Percentiles rank a stretch among this genome's conserved stretches.
Evolutionary conservation across 2,888 invertebrate species (phyloP).

Genomic region (Chalcis sispes): DNA sequence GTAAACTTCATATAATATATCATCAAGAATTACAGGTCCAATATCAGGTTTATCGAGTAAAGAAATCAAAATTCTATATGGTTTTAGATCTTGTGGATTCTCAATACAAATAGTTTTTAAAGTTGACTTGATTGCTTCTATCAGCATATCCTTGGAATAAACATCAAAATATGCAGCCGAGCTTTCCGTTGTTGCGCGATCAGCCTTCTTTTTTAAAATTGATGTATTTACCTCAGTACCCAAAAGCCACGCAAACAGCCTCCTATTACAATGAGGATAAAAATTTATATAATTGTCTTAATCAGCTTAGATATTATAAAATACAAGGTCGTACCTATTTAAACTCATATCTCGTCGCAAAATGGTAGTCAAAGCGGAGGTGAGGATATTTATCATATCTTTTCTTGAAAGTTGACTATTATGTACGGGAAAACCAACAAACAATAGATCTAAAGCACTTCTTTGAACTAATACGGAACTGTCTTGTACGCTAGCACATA

Average conservation of each 20-base stretch:
- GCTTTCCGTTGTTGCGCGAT: constrained; percentile 69
- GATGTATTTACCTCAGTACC: constrained; percentile 82
- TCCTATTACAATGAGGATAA: constrained; percentile 75
- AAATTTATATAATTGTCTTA: constrained; percentile 25
- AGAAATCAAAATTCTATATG: constrained; percentile 88
- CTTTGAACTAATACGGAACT: constrained; percentile 89
- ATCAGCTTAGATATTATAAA: background rate
- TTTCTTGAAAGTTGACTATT: constrained; percentile 83
- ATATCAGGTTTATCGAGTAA: constrained; percentile 92
- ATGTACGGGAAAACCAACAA: constrained; percentile 90
- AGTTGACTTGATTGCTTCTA: constrained; percentile 81
- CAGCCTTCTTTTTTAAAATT: constrained; percentile 70
- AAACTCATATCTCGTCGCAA: constrained; percentile 92
- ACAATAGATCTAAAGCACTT: constrained; percentile 88
- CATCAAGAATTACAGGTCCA: constrained; percentile 86
- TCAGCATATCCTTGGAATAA: constrained; percentile 83
- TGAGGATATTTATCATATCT: constrained; percentile 85
- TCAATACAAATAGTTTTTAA: constrained; percentile 79
- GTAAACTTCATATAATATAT: constrained; percentile 87
- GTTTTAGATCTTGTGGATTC: constrained; percentile 81
- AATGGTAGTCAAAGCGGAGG: constrained; percentile 85
- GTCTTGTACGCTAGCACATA: constrained; percentile 89
- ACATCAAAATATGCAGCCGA: constrained; percentile 81
- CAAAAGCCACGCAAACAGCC: constrained; percentile 90
- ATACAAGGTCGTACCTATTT: constrained; percentile 80